phyloP scores from a whole-genome alignment of 2,888 invertebrate genomes.

The Criorhina ranunculi region DNA sequence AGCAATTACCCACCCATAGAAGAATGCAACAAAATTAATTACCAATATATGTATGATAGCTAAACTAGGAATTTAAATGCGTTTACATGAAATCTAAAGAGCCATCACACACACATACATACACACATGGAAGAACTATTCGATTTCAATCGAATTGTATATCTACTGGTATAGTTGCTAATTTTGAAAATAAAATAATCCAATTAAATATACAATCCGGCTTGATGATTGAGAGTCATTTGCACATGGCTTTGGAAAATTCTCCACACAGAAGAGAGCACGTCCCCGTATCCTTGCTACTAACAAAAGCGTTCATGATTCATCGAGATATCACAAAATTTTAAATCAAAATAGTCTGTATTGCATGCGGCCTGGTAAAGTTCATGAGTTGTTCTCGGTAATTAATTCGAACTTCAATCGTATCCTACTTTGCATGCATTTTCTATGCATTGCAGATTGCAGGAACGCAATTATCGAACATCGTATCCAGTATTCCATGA shows the following conservation, averaged over 20 bases:
- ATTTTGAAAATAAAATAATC: constrained; percentile 65
- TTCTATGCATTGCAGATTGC: constrained; percentile 40
- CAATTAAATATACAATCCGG: constrained; percentile 62
- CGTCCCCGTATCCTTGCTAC: not conserved
- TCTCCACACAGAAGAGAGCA: not conserved
- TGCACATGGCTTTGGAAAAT: not conserved
- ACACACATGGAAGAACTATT: not conserved
- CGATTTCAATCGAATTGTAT: not conserved
- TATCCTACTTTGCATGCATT: constrained; percentile 15
- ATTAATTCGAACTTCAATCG: constrained; percentile 53
- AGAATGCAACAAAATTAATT: constrained; percentile 37
- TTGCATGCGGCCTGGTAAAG: constrained; percentile 34
- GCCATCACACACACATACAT: not conserved
- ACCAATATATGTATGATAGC: constrained; percentile 16
- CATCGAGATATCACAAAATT: constrained; percentile 26
- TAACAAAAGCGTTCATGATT: constrained; percentile 12
- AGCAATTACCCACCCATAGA: constrained; percentile 10
- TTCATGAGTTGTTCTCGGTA: constrained; percentile 69
- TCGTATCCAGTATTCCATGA: constrained; percentile 25
- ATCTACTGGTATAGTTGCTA: constrained; percentile 33
- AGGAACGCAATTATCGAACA: constrained; percentile 55
- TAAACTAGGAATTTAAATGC: constrained; percentile 23
- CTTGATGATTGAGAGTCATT: constrained; percentile 61
- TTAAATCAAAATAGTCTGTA: constrained; percentile 35
- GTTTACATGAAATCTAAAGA: constrained; percentile 6